Evolutionary conservation across 2,113 vertebrate genomes (phyloP).

Genomic region (Capreolus pygargus): DNA sequence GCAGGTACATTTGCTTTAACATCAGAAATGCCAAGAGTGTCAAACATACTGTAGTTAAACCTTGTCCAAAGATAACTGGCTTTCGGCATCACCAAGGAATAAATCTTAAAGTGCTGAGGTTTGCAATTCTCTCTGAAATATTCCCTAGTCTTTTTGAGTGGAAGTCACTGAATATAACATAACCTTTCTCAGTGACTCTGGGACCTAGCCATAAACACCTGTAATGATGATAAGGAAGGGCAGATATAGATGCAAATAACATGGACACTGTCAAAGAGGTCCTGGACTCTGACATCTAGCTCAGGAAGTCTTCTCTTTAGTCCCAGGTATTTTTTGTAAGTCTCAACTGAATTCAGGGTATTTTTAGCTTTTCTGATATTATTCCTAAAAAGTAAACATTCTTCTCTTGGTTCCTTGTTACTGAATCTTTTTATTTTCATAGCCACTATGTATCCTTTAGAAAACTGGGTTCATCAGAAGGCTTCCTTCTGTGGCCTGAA

Average conservation of each 20-base stretch:
- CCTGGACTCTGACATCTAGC: background rate
- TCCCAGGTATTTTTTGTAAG: background rate
- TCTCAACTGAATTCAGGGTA: background rate
- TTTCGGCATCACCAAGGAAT: background rate
- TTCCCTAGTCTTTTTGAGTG: background rate
- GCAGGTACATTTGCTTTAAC: background rate
- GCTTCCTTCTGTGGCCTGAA: background rate
- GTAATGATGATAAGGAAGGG: background rate
- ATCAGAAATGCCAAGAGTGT: background rate
- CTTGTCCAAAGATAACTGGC: background rate
- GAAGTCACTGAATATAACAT: background rate
- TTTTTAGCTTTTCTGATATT: conserved; percentile 45
- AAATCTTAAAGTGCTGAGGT: background rate
- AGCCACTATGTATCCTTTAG: background rate
- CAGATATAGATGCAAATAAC: background rate
- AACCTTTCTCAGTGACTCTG: background rate
- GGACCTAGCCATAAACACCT: background rate
- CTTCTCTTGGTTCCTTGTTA: background rate
- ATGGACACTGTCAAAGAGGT: background rate
- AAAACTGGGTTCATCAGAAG: background rate
- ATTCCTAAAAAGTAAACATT: background rate
- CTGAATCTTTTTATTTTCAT: background rate
- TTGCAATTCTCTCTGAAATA: background rate
- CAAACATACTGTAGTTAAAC: background rate
- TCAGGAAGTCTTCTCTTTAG: background rate